Base-by-base conservation (phyloP, 2,797 vertebrate species). In the Danio aesculapii region DNA sequence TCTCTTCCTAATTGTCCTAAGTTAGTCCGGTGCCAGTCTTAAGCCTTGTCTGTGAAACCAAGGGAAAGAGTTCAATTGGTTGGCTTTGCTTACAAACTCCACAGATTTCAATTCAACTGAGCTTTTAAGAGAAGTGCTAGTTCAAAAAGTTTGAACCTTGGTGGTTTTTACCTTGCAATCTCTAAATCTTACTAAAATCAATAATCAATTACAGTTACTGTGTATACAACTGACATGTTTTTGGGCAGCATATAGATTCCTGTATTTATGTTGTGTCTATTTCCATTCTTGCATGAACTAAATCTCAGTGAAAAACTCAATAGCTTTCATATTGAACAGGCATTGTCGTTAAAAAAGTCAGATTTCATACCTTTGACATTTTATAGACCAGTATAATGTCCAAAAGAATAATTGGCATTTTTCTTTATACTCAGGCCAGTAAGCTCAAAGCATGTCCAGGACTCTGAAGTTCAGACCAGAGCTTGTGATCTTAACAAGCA, bases 401-500 rank as follows among this genome's bases (percentile, higher is more conserved):
- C 69, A 86, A 82, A 85, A 59, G n/a, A 75, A 67, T 69, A 75
- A 87, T 81, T 83, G 47, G 62, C 77, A 8, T 41, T 67, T 17
- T 68, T 76, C 71, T 82, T 75, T 86, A 83, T 81, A 67, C 50
- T 3, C 80, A 43, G 19, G 78, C 80, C 77, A 87, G 69, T 55
- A 49, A 80, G 72, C 46, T 30, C 69, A 78, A 75, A 76, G 58
- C 66, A 83, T 10, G 53, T 83, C 73, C 75, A 86, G 44, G 49
- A 39, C 71, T 85, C 75, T 79, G 59, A 84, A 80, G 75, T 75
- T 81, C 46, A 77, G 68, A 75, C 58, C 52, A 61, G 59, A 64
- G 57, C 46, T 74, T 14, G 62, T 57, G 66, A 79, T 77, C 75
- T 68, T 85, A 86, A 86, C 75, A 86, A 86, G 82, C 41, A 46